Evolutionary conservation across 2,797 vertebrate species (phyloP).

Genomic region (Malurus splendens): DNA sequence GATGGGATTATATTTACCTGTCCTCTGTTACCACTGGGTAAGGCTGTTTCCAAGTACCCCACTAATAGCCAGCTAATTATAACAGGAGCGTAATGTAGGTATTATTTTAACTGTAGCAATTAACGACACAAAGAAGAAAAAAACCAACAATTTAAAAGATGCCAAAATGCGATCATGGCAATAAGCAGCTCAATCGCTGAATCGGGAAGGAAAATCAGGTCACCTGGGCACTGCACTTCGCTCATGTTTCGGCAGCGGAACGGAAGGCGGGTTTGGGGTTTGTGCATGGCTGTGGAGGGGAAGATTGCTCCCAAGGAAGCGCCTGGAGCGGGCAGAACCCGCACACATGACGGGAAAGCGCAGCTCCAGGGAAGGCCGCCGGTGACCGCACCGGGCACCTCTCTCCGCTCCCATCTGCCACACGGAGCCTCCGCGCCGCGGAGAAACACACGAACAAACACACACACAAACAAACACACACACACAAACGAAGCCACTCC

Average conservation of each 20-base stretch:
- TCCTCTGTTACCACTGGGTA: rapidly evolving
- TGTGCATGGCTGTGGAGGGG: rapidly evolving
- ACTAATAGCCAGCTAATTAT: rapidly evolving
- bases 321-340: rapidly evolving
- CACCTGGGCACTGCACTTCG: neutral
- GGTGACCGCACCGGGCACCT: rapidly evolving
- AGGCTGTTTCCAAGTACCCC: neutral
- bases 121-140: rapidly evolving
- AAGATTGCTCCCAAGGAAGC: rapidly evolving
- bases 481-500: rapidly evolving
- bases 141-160: neutral
- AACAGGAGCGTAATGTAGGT: rapidly evolving
- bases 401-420: rapidly evolving
- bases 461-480: too few species aligned
- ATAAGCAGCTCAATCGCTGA: neutral
- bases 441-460: rapidly evolving
- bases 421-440: rapidly evolving
- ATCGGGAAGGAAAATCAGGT: neutral
- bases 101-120: neutral
- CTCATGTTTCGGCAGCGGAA: rapidly evolving
- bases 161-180: rapidly evolving
- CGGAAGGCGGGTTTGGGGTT: rapidly evolving
- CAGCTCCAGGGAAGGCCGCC: neutral
- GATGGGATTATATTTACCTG: neutral
- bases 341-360: rapidly evolving